Evolutionary conservation across 2,888 invertebrate genomes (phyloP).

Genomic region (Tethea ocularis): DNA sequence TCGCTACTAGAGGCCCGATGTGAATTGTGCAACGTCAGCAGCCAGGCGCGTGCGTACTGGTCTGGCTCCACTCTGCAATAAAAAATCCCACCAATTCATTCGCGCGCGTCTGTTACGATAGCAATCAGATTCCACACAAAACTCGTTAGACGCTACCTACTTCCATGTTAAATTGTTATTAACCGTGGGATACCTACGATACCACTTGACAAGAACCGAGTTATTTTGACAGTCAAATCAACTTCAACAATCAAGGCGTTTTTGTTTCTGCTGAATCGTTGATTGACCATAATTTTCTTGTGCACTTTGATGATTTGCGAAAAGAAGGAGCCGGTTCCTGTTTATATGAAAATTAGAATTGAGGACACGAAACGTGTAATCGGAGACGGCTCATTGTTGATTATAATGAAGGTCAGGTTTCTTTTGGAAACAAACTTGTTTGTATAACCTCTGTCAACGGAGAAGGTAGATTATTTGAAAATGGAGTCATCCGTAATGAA

Average conservation of each 20-base stretch:
- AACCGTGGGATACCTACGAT: slow-evolving; percentile 26
- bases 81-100: slow-evolving; percentile 34
- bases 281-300: slow-evolving; percentile 35
- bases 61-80: slow-evolving; percentile 49
- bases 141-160: slow-evolving; percentile 19
- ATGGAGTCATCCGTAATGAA: slow-evolving; percentile 9
- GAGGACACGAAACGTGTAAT: slow-evolving; percentile 4
- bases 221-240: slow-evolving; percentile 31
- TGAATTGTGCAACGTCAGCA: slow-evolving; percentile 77
- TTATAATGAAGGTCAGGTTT: neutral
- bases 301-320: slow-evolving; percentile 37
- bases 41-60: slow-evolving; percentile 68
- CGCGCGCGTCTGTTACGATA: slow-evolving; percentile 40
- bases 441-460: slow-evolving; percentile 13
- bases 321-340: slow-evolving; percentile 20
- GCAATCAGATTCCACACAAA: slow-evolving; percentile 41
- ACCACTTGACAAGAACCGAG: slow-evolving; percentile 12
- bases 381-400: neutral
- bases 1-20: slow-evolving; percentile 47
- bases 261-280: slow-evolving; percentile 29
- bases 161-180: slow-evolving; percentile 35
- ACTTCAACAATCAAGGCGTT: slow-evolving; percentile 38
- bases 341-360: neutral
- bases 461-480: slow-evolving; percentile 11
- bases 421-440: slow-evolving; percentile 12